These are phyloP conservation scores for Hydrocynus forskahlii DNA, from an alignment of 2,797 vertebrate genomes.

Conservation along the genomic window DNA sequence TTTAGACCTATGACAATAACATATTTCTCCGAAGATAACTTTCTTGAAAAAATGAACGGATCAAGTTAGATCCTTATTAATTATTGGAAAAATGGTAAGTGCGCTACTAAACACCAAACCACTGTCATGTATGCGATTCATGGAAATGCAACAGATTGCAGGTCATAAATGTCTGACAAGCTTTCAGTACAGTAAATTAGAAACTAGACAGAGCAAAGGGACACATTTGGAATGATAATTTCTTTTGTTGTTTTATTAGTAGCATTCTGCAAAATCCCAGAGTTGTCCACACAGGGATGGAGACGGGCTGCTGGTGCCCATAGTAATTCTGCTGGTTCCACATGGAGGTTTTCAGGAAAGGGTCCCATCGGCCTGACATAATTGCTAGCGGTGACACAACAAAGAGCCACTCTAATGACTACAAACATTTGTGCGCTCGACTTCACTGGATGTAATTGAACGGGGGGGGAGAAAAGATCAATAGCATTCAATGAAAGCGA, in stretches of 20 bases:
- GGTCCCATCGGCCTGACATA: slow-evolving; percentile 76
- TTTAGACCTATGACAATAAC: not conserved
- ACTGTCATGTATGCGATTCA: not conserved
- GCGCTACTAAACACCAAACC: not conserved
- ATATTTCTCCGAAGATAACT: not conserved
- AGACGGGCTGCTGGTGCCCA: slow-evolving; percentile 67
- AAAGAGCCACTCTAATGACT: slow-evolving; percentile 80
- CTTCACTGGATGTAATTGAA: slow-evolving; percentile 78
- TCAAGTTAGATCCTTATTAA: not conserved
- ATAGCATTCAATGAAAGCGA: slow-evolving; percentile 83
- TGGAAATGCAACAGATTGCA: not conserved
- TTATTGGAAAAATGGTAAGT: not conserved
- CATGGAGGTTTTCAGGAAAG: slow-evolving; percentile 70
- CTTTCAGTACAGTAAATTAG: not conserved
- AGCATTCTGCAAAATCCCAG: slow-evolving; percentile 73
- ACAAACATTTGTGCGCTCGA: slow-evolving; percentile 78
- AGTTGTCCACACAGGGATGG: slow-evolving; percentile 70
- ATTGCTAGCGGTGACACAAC: slow-evolving; percentile 81
- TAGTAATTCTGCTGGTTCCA: slow-evolving; percentile 74
- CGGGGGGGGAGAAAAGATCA: slow-evolving; percentile 71
- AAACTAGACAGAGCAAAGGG: too few relatives aligned
- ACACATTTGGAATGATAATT: not conserved
- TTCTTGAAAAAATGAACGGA: too few relatives aligned
- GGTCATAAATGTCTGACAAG: not conserved
- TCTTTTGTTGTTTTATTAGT: slow-evolving; percentile 67